A percentile compares a stretch with the other conserved stretches of the same genome.
These are phyloP conservation scores for Bolborhynchus lineola DNA, from an alignment of 2,113 vertebrate genomes.

Conservation along the genomic window DNA sequence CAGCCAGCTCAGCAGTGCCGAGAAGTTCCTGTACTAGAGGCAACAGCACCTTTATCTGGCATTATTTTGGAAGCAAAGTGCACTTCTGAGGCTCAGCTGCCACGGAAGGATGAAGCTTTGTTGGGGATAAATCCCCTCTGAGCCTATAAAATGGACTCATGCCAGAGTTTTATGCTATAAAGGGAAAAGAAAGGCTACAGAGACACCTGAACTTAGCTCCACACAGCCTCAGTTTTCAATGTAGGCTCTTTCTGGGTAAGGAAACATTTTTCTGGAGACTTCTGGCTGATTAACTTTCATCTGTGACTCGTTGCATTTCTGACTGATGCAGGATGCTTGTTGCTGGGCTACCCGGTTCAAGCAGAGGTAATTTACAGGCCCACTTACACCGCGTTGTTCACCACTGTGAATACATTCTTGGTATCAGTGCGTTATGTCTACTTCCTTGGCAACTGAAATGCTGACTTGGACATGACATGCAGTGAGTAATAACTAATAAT, in stretches of 20 bases:
- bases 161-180: not conserved
- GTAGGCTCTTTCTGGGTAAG: not conserved
- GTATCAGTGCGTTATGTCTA: not conserved
- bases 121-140: not conserved
- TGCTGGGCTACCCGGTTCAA: not conserved
- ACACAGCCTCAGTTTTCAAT: not conserved
- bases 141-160: not conserved
- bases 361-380: not conserved
- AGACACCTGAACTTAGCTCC: not conserved
- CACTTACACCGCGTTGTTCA: not conserved
- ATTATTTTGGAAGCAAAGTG: slow-evolving; percentile 26
- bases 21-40: not conserved
- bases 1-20: not conserved
- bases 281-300: not conserved
- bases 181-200: not conserved
- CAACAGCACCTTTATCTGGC: not conserved
- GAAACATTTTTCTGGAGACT: not conserved
- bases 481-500: not conserved
- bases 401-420: not conserved
- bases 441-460: not conserved
- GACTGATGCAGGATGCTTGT: not conserved
- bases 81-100: not conserved
- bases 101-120: not conserved
- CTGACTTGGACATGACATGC: not conserved
- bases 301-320: not conserved